These are phyloP conservation scores for Cryptosula pallasiana DNA, from an alignment of 2,888 invertebrate genomes.

Conservation along the genomic window DNA sequence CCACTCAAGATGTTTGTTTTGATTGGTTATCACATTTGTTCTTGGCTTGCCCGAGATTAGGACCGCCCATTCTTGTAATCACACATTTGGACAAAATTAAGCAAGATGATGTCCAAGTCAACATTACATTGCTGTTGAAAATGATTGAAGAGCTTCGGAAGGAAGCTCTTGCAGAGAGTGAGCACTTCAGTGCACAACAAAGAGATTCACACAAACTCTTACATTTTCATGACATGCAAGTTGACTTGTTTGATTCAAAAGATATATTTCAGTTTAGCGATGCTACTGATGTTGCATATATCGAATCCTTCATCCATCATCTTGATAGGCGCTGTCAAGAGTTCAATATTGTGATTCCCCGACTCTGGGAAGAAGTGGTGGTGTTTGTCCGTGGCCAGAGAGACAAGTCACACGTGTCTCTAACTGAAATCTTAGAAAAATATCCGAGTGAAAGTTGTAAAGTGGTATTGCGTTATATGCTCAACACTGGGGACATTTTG, in stretches of 20 bases:
- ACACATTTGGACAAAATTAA: not conserved
- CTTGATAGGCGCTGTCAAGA: not conserved
- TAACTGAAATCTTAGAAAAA: not conserved
- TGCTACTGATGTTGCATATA: not conserved
- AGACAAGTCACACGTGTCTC: not conserved
- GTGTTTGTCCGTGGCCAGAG: not conserved
- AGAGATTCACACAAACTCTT: not conserved
- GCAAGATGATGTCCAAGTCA: not conserved
- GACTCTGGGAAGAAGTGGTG: not conserved
- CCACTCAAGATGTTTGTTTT: constrained; percentile 11
- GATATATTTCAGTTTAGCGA: constrained; percentile 9
- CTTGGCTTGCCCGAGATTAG: not conserved
- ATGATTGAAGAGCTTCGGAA: not conserved
- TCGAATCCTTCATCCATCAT: not conserved
- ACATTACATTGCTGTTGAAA: not conserved
- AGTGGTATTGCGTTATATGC: not conserved
- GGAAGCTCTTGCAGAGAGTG: not conserved
- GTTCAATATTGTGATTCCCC: not conserved
- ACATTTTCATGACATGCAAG: not conserved
- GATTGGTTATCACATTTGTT: constrained; percentile 7
- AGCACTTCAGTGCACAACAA: too few relatives aligned
- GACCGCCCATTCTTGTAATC: not conserved
- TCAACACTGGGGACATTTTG: not conserved
- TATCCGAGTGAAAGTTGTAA: not conserved
- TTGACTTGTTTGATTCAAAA: not conserved